Conservation (phyloP, 2,888 invertebrate genomes). For the Aethes cnicana region DNA sequence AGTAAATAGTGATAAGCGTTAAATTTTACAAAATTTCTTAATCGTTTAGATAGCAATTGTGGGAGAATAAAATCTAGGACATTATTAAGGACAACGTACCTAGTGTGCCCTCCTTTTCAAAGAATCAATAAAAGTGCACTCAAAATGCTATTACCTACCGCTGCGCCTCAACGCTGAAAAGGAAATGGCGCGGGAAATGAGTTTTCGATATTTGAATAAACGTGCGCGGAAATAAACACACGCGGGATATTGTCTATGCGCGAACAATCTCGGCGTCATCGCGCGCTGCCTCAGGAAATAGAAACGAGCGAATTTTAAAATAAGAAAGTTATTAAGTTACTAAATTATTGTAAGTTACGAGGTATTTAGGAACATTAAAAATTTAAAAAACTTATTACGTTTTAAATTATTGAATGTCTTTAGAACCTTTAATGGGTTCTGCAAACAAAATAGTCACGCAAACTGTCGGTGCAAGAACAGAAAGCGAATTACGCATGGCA, state of each 20-base stretch:
- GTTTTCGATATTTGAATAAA: constrained; percentile 76
- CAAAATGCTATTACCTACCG: constrained; percentile 36
- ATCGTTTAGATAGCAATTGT: neutral
- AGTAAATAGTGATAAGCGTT: neutral
- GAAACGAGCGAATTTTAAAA: constrained; percentile 28
- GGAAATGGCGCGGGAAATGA: constrained; percentile 77
- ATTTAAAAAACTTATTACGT: neutral
- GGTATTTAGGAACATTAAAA: too few species aligned
- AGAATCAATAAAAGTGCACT: constrained; percentile 5
- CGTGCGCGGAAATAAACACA: constrained; percentile 72
- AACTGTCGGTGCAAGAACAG: constrained; percentile 42
- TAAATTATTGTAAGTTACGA: too few species aligned
- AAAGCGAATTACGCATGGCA: constrained; percentile 66
- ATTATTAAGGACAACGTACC: neutral
- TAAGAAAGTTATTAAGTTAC: neutral
- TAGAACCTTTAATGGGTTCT: too few species aligned
- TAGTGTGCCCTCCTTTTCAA: too few species aligned
- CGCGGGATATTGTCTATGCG: constrained; percentile 70
- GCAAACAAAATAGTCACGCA: constrained; percentile 34
- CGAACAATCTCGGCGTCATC: constrained; percentile 52
- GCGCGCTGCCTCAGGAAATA: constrained; percentile 47
- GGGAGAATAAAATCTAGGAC: too few species aligned
- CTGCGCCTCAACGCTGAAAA: constrained; percentile 38
- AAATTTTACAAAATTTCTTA: neutral
- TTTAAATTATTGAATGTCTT: too few species aligned